phyloP scores from a whole-genome alignment of 2,888 invertebrate species.

The Leuctra nigra region DNA sequence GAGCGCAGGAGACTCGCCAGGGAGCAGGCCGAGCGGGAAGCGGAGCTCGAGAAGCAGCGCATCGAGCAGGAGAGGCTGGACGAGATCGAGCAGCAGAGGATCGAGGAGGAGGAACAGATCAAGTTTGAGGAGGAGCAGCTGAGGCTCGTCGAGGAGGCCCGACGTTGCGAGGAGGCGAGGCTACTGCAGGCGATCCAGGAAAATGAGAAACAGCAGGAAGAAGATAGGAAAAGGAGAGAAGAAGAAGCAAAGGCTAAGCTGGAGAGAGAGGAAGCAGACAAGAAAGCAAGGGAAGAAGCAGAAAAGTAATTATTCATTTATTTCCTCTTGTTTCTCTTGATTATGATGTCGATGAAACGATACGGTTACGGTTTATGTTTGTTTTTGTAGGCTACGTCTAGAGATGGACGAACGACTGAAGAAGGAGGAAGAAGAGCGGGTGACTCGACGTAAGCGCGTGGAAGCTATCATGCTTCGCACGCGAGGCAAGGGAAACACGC shows the following conservation, averaged over 20 bases:
- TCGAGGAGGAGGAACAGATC: conserved; percentile 79
- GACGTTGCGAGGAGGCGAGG: conserved; percentile 77
- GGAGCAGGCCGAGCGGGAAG: conserved; percentile 87
- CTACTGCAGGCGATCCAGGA: conserved; percentile 77
- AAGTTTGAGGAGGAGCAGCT: conserved; percentile 74
- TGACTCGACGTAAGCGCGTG: conserved; percentile 80
- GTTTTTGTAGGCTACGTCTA: conserved; percentile 55
- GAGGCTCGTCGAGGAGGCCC: conserved; percentile 70
- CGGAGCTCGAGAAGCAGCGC: conserved; percentile 69
- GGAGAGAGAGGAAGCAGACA: conserved; percentile 69
- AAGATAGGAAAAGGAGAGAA: conserved; percentile 64
- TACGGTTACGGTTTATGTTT: too few species aligned
- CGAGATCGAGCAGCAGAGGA: conserved; percentile 61
- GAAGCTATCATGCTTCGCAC: conserved; percentile 91
- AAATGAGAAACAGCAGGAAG: conserved; percentile 68
- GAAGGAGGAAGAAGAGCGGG: conserved; percentile 83
- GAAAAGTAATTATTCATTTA: conserved; percentile 46
- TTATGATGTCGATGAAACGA: not conserved
- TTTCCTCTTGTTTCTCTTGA: not conserved
- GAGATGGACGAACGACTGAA: conserved; percentile 77
- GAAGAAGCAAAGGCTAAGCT: conserved; percentile 55
- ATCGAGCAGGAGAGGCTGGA: conserved; percentile 65
- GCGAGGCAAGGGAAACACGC: conserved; percentile 48
- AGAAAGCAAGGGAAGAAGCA: conserved; percentile 76
- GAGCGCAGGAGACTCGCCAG: conserved; percentile 80